Evolutionary conservation across 2,113 vertebrate genomes (phyloP).

Genomic region (Mungos mungo): DNA sequence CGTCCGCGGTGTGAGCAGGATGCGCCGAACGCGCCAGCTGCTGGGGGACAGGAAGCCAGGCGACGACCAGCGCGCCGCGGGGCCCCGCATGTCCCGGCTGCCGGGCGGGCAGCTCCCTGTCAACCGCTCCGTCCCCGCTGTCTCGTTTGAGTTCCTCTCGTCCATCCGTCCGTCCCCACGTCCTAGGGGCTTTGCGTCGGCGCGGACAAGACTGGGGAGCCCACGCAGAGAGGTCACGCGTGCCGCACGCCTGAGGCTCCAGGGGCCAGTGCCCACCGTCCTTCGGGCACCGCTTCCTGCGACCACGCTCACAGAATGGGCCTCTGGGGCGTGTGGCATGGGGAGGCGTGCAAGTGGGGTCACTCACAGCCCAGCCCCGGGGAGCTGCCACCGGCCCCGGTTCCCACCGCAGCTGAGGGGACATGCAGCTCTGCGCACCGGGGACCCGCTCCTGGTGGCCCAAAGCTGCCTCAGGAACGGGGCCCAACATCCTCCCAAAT

Average conservation of each 20-base stretch:
- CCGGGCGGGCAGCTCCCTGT: background rate
- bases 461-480: fast-evolving
- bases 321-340: background rate
- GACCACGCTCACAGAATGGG: fast-evolving
- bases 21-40: fast-evolving
- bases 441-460: background rate
- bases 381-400: fast-evolving
- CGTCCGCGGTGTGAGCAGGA: fast-evolving
- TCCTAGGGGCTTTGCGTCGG: background rate
- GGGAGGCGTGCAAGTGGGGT: background rate
- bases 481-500: background rate
- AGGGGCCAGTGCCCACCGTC: no score
- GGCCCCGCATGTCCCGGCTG: fast-evolving
- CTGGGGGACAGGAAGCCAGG: fast-evolving
- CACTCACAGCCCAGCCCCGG: background rate
- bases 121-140: background rate
- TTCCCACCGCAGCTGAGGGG: background rate
- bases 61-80: fast-evolving
- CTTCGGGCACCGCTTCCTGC: background rate
- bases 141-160: background rate
- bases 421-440: background rate
- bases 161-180: no score
- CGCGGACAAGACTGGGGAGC: background rate
- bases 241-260: no score
- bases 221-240: fast-evolving